Evolutionary conservation across 2,888 invertebrate genomes (phyloP).

Genomic region (Eupithecia inturbata): DNA sequence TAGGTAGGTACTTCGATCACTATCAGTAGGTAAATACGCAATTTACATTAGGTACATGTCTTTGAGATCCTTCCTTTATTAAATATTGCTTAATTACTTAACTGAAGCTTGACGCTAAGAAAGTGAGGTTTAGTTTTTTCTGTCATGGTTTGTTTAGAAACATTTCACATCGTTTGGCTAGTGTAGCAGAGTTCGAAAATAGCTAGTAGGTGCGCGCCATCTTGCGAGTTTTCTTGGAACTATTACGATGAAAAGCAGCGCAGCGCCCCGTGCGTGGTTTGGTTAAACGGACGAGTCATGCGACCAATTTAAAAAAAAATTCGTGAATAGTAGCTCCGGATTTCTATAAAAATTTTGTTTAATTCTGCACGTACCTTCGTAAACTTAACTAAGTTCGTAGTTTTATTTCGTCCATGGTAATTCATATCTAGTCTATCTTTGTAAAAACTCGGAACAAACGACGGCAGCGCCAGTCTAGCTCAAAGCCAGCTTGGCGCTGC

Average conservation of each 20-base stretch:
- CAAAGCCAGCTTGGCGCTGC: too few relatives aligned
- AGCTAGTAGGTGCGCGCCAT: constrained; percentile 24
- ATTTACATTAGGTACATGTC: too few relatives aligned
- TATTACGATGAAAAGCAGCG: not conserved
- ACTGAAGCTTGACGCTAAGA: too few relatives aligned
- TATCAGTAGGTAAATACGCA: too few relatives aligned
- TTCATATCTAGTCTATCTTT: not conserved
- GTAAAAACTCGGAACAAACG: not conserved
- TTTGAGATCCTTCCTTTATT: too few relatives aligned
- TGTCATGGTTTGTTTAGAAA: too few relatives aligned
- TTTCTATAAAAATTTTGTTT: not conserved
- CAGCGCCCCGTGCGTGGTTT: not conserved
- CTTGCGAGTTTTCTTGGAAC: not conserved
- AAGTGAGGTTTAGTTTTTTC: too few relatives aligned
- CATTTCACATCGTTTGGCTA: too few relatives aligned
- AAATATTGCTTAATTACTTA: too few relatives aligned
- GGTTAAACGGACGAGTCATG: not conserved
- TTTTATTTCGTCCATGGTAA: too few relatives aligned
- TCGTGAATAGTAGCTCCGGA: not conserved
- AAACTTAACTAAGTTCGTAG: not conserved
- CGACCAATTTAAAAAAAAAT: not conserved
- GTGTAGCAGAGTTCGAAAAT: too few relatives aligned
- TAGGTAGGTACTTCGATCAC: too few relatives aligned
- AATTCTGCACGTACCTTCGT: not conserved
- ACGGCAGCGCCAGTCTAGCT: not conserved